Evolutionary conservation across 2,113 vertebrate genomes (phyloP), one percentile per base, ranked within the genome.

Genomic region (Parus major): DNA sequence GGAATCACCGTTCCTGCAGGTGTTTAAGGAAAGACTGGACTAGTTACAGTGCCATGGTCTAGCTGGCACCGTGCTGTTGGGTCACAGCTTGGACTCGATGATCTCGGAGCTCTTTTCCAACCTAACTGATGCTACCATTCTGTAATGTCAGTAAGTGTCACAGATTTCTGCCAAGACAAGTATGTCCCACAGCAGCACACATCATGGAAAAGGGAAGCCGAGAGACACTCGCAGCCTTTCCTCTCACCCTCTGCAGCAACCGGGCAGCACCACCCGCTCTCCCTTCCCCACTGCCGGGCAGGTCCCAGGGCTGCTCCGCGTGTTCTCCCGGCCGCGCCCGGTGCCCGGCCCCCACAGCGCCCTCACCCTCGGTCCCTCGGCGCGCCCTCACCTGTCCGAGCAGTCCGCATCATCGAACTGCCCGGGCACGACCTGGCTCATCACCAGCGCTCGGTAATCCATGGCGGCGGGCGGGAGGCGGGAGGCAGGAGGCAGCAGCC

Each of bases 381-480:
- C 36, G 17, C 21, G 10, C 27, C 21, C 55, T 53, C 46, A 98
- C 98, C 97, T 90, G 50, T 98, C 98, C 2, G 97, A 97, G 82
- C 95, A 71, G 3, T 98, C 98, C 4, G 98, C 98, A 46, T 98
- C 98, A 41, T 98, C 98, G 17, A 98, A 98, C 94, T 98, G 98
- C 44, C 98, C 98, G 3, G 98, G 98, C 12, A 98, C 97, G 8
- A 81, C 94, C 33, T 56, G 90, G 59, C 93, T 95, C 97, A 97
- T 97, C 29, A 93, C 88, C 47, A 88, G 23, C 29, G 86, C 97
- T 23, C 98, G 92, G 86, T 94, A 97, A 81, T 98, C 97, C 98
- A 98, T 98, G 68, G 31, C 49, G 3, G 56, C 35, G 4, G 4
- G 50, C 10, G 13, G n/a, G 12, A 9, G 36, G 36, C 44, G 2